A percentile compares a stretch with the other conserved stretches of the same genome.
Conservation (phyloP, 2,797 vertebrate species). For the Etheostoma nigrum region DNA sequence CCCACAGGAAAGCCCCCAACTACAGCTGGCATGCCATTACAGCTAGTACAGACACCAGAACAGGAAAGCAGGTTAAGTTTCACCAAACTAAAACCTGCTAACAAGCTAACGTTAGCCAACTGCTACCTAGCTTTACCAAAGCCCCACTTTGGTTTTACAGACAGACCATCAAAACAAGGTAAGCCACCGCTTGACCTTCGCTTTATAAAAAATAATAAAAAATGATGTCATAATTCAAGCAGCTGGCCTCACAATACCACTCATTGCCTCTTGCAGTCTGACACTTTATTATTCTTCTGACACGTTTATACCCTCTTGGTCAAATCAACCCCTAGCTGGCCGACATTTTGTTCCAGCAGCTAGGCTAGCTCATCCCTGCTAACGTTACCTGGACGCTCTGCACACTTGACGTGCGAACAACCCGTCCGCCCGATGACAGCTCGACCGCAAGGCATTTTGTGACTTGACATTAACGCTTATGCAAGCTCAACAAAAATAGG, state of each 20-base stretch:
- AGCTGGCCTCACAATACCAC: constrained; percentile 9
- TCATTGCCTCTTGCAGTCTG: background rate
- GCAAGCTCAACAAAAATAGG: background rate
- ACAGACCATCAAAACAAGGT: constrained; percentile 62
- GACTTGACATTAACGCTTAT: constrained; percentile 6
- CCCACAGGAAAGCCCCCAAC: constrained; percentile 7
- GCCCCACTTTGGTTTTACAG: constrained; percentile 31
- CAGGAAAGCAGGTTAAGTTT: background rate
- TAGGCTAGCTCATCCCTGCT: constrained; percentile 74
- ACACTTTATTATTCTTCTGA: constrained; percentile 47
- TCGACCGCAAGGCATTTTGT: constrained; percentile 21
- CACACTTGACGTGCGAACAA: constrained; percentile 44
- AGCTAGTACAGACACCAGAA: constrained; percentile 13
- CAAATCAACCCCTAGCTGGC: constrained; percentile 75
- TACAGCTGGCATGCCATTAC: constrained; percentile 42
- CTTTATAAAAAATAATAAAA: background rate
- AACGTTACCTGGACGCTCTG: constrained; percentile 70
- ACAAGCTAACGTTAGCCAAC: constrained; percentile 52
- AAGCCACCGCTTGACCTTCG: constrained; percentile 62
- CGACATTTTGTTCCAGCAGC: constrained; percentile 87
- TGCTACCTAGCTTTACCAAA: constrained; percentile 54
- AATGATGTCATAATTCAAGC: constrained; percentile 23
- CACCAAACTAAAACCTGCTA: constrained; percentile 34
- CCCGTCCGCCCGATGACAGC: constrained; percentile 68
- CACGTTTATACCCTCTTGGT: constrained; percentile 59